Evolutionary conservation across 2,113 vertebrate genomes (phyloP), one percentile per base, ranked within the genome.

Genomic region (Salvelinus alpinus): DNA sequence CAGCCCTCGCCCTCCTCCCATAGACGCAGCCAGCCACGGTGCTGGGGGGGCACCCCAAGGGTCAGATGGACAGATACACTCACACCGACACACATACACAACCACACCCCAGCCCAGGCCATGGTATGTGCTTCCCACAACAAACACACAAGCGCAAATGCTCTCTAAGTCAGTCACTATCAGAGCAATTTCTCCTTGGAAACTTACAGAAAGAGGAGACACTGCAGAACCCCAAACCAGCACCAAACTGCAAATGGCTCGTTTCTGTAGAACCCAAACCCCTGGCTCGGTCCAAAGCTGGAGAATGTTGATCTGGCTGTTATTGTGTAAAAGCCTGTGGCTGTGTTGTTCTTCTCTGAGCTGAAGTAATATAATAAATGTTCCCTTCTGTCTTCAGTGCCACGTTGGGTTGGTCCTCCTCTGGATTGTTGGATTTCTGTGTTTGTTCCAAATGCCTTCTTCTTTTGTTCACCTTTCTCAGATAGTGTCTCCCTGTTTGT

Each of bases 1-100:
- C 84, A 87, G 66, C 60, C 76, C 73, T 82, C 78, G 0, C 67
- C 82, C 47, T 89, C 85, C 73, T 88, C 67, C 83, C 83, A 87
- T 24, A 87, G 79, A 14, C 78, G 66, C 51, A 84, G 81, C 81
- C 82, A 62, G 57, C 80, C 82, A 4, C 65, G 25, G 69, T 86
- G 87, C 69, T 84, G 81, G 12, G 78, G 80, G 3, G 72, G 44
- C 20, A 75, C 74, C 25, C 68, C 68, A 0, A 71, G 25, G 57
- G 59, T 68, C 4, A 6, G 47, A 64, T 14, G 57, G 24, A 70
- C 13, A 62, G 20, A 62, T 1, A 72, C 12, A 14, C 29, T 48
- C 62, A 74, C 13, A 64, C 44, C 8, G 14, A 82, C 2, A 60
- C 22, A 73, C 3, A 76, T 27, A 34, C 64, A 64, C 48, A 73